Conservation (phyloP, 2,888 invertebrate species). For the Orchesellides sinensis region DNA sequence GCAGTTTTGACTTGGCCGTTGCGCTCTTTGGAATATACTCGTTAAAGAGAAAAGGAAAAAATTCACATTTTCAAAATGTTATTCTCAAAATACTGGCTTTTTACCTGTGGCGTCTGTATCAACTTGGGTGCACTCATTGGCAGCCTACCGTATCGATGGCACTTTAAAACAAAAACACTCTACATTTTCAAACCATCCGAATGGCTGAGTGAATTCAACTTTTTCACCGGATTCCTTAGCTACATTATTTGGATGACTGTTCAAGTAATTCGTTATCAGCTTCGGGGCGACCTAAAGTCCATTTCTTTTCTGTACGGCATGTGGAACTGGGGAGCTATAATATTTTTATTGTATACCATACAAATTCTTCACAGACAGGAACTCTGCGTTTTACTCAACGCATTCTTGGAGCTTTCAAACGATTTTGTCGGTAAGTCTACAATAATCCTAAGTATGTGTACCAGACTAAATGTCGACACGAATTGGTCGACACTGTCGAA, state of each 20-base stretch:
- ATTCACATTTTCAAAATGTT: too few relatives aligned
- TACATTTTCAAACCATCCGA: too few relatives aligned
- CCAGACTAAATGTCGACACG: too few relatives aligned
- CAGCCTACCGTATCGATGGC: too few relatives aligned
- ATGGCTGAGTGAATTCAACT: not conserved
- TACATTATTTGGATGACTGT: not conserved
- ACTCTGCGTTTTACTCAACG: not conserved
- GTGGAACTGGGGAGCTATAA: too few relatives aligned
- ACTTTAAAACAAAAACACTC: too few relatives aligned
- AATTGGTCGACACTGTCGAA: not conserved
- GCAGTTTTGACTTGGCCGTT: too few relatives aligned
- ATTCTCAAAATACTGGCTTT: too few relatives aligned
- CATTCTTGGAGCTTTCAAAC: not conserved
- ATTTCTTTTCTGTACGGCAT: not conserved
- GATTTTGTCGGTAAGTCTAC: not conserved
- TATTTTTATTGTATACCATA: not conserved
- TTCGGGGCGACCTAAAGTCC: not conserved
- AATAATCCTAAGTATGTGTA: not conserved
- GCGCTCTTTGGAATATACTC: too few relatives aligned
- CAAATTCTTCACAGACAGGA: not conserved
- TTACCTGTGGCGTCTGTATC: too few relatives aligned
- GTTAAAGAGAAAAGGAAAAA: too few relatives aligned
- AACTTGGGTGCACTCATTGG: too few relatives aligned
- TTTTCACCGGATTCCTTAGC: not conserved
- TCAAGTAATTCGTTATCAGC: not conserved